These are phyloP conservation scores for Zaprionus obscuricornis DNA, from an alignment of 2,888 invertebrate genomes.

Conservation along the genomic window DNA sequence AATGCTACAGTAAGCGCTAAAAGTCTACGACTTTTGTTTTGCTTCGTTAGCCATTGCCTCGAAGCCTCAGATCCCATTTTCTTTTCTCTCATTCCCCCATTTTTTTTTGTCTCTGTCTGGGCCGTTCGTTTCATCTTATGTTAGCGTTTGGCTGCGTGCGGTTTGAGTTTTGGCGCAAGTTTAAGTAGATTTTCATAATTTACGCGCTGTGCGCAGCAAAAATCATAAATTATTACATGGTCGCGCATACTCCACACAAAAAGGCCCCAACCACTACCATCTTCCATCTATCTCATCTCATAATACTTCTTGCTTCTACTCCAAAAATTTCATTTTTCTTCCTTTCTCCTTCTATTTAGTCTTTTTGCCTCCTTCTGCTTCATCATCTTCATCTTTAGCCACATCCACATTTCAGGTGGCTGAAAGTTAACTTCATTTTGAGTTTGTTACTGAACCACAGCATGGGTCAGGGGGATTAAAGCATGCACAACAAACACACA, in stretches of 20 bases:
- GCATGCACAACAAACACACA: too few relatives aligned
- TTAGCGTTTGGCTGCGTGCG: conserved; percentile 21
- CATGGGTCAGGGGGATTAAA: conserved; percentile 2
- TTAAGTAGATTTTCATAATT: conserved; percentile 79
- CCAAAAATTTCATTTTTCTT: too few relatives aligned
- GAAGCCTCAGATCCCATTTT: conserved; percentile 24
- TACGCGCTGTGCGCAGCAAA: conserved; percentile 61
- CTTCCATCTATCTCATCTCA: too few relatives aligned
- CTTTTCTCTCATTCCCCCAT: neutral
- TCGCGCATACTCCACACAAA: neutral
- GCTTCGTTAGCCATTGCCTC: conserved; percentile 60
- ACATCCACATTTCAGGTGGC: conserved; percentile 15
- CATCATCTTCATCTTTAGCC: neutral
- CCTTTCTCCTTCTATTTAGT: too few relatives aligned
- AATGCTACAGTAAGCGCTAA: conserved; percentile 14
- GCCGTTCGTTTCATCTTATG: neutral
- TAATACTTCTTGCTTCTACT: too few relatives aligned
- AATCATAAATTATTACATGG: conserved; percentile 71
- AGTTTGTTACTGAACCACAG: conserved; percentile 9
- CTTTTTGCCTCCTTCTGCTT: neutral
- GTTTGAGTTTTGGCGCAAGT: conserved; percentile 55
- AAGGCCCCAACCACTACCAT: neutral
- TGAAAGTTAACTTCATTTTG: conserved; percentile 28
- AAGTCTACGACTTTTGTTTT: conserved; percentile 65
- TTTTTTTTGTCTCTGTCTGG: conserved; percentile 5